Percentiles rank a stretch among this genome's conserved stretches.
These are phyloP conservation scores for Dipodomys stephensi DNA, from an alignment of 2,113 vertebrate genomes.

Conservation along the genomic window DNA sequence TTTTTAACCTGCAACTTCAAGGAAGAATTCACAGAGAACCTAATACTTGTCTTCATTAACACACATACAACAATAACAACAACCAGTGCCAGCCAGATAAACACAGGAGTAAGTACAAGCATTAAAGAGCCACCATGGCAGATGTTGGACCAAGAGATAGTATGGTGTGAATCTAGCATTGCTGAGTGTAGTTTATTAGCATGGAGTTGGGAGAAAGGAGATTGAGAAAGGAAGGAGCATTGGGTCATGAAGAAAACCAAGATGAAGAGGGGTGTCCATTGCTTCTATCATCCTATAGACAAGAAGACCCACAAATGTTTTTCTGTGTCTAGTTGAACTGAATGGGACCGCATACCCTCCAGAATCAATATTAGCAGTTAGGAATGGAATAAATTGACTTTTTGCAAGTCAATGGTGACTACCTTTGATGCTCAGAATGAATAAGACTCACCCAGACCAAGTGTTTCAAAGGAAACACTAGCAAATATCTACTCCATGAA, in stretches of 20 bases:
- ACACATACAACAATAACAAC: not conserved
- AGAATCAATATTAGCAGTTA: not conserved
- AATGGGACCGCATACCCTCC: not conserved
- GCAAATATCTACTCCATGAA: not conserved
- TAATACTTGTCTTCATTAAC: not conserved
- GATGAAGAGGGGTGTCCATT: not conserved
- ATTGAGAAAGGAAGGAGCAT: not conserved
- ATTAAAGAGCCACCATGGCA: not conserved
- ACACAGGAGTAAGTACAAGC: not conserved
- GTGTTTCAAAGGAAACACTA: not conserved
- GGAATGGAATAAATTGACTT: not conserved
- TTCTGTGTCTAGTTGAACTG: not conserved
- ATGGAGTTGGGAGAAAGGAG: not conserved
- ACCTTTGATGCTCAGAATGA: not conserved
- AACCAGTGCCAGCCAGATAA: not conserved
- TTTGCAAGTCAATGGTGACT: not conserved
- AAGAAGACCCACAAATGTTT: not conserved
- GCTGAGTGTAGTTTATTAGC: not conserved
- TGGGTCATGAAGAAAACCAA: not conserved
- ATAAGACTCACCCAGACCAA: not conserved
- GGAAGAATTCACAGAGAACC: not conserved
- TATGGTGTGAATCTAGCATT: not conserved
- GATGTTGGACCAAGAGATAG: not conserved
- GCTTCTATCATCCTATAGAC: not conserved
- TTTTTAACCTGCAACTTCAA: not conserved